These are phyloP conservation scores for Tokudaia muenninki DNA, from an alignment of 2,797 vertebrate species.

Conservation along the genomic window DNA sequence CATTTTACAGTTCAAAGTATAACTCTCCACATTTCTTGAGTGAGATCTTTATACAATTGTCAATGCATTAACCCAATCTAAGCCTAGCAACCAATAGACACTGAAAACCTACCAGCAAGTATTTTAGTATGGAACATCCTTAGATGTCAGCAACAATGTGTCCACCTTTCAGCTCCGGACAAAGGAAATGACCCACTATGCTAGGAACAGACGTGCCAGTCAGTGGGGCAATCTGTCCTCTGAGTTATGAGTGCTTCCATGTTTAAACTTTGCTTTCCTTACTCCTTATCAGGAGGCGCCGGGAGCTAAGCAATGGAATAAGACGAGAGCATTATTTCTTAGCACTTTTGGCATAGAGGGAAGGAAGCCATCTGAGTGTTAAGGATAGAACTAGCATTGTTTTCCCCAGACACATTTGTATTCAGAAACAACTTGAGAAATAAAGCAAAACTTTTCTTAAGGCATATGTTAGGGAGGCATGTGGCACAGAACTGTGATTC, in stretches of 20 bases:
- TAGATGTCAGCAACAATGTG: background rate
- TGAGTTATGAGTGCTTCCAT: background rate
- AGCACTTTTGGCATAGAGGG: background rate
- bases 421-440: constrained; percentile 13
- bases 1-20: constrained; percentile 19
- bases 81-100: background rate
- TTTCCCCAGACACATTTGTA: background rate
- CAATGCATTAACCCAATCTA: background rate
- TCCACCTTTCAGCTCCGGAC: background rate
- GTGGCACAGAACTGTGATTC: background rate
- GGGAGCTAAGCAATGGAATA: background rate
- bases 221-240: constrained; percentile 38
- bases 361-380: background rate
- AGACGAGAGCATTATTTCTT: background rate
- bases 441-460: constrained; percentile 9
- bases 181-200: background rate
- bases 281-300: background rate
- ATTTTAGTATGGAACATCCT: background rate
- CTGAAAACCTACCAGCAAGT: background rate
- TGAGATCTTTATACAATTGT: constrained; percentile 30
- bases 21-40: background rate
- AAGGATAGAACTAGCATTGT: background rate
- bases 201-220: background rate
- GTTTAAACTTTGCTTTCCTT: background rate
- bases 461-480: background rate